A percentile compares a stretch with the other conserved stretches of the same genome.
Conservation (phyloP, 2,113 vertebrate genomes). For the Phyllostomus discolor region DNA sequence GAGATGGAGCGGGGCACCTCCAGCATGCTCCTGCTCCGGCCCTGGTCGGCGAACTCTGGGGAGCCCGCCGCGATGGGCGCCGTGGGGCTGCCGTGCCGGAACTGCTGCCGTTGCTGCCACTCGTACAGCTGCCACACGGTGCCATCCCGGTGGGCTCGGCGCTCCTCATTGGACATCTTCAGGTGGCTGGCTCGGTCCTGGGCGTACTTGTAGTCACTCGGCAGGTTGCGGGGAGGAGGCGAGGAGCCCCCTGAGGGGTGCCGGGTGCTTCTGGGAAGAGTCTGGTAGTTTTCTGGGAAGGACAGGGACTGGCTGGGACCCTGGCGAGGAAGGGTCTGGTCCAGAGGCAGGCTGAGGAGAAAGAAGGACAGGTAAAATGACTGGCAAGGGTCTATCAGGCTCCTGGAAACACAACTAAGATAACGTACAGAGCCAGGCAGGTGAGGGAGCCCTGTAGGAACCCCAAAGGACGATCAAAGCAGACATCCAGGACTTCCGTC, state of each 20-base stretch:
- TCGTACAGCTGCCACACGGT: conserved; percentile 98
- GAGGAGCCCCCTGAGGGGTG: conserved; percentile 87
- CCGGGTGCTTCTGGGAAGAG: conserved; percentile 90
- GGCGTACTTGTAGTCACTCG: conserved; percentile 98
- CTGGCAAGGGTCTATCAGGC: neutral
- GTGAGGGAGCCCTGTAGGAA: neutral
- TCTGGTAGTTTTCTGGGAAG: conserved; percentile 89
- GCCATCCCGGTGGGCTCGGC: conserved; percentile 92
- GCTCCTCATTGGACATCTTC: conserved; percentile 96
- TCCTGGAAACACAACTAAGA: neutral
- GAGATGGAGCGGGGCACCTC: conserved; percentile 96
- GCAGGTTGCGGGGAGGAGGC: conserved; percentile 85
- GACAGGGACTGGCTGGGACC: conserved; percentile 86
- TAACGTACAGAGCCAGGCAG: neutral
- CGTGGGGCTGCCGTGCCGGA: conserved; percentile 95
- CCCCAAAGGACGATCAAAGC: neutral
- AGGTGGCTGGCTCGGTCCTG: conserved; percentile 96
- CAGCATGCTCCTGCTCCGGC: conserved; percentile 88
- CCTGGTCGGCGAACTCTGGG: conserved; percentile 87
- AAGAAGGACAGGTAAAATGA: neutral
- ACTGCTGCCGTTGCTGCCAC: conserved; percentile 98
- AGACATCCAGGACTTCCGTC: neutral
- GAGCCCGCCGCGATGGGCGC: conserved; percentile 86
- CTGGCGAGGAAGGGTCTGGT: conserved; percentile 88
- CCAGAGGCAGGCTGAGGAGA: conserved; percentile 81